Percentiles rank a stretch among this genome's conserved stretches.
phyloP scores from a whole-genome alignment of 1,140 invertebrate species.

The Drosophila lacertosa region DNA sequence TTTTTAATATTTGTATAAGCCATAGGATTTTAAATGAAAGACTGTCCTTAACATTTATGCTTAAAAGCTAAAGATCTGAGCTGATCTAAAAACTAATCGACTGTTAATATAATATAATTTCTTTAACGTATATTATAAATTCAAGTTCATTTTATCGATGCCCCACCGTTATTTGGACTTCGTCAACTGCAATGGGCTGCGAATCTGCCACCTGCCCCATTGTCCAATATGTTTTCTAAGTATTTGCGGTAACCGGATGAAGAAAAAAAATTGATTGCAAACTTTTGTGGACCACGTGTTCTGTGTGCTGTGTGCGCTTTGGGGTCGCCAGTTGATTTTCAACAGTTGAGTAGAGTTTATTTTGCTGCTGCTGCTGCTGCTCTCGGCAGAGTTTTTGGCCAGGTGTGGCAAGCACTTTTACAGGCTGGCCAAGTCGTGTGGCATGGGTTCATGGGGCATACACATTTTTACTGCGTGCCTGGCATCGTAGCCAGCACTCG shows the following conservation, averaged over 20 bases:
- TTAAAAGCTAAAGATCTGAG: no score
- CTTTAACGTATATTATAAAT: background rate
- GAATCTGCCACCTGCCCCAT: conserved; percentile 6
- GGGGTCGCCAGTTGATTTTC: conserved; percentile 68
- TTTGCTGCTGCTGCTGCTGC: conserved; percentile 46
- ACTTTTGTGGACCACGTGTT: conserved; percentile 62
- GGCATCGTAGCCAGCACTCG: conserved; percentile 14
- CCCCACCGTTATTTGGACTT: conserved; percentile 2
- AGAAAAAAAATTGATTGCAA: conserved; percentile 62
- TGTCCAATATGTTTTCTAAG: conserved; percentile 57
- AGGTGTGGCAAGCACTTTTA: conserved; percentile 49
- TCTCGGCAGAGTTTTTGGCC: conserved; percentile 42
- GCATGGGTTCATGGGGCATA: conserved; percentile 21
- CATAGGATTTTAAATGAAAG: no score
- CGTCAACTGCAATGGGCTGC: conserved; percentile 2
- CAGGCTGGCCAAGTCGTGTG: conserved; percentile 1
- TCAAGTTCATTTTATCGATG: conserved; percentile 14
- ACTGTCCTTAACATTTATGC: no score
- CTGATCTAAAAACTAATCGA: no score
- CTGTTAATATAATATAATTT: background rate
- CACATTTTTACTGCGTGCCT: conserved; percentile 76
- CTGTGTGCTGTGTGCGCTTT: conserved; percentile 18
- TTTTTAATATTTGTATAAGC: no score
- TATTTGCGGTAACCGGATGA: conserved; percentile 57
- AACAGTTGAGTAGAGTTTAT: conserved; percentile 79